Evolutionary conservation across 2,797 vertebrate genomes (phyloP), one percentile per base, ranked within the genome.

Genomic region (Chloroceryle amazona): DNA sequence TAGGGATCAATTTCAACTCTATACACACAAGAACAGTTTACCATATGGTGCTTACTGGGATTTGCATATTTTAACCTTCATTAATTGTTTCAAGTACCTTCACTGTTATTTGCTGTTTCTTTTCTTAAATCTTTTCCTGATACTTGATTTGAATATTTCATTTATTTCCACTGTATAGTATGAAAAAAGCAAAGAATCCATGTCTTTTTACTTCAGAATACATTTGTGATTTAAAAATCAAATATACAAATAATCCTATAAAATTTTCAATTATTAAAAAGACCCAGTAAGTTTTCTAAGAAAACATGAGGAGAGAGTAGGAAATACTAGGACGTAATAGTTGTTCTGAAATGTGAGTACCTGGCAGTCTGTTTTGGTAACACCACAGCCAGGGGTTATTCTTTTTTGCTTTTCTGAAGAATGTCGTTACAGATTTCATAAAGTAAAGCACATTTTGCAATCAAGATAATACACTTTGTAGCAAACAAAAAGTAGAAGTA

Each of bases 1-100:
- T 44, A 63, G 70, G 70, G 78, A 95, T 49, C 29, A 52, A 44
- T 96, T 97, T 96, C 72, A 96, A 76, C 79, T 96, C 80, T 94
- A 37, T 92, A 65, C 16, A 51, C 42, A 65, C 58, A 94, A 94
- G 80, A 70, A 67, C 89, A 95, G 57, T 95, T 96, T 95, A 79
- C 79, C 90, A 95, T 96, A 97, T 96, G 80, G 65, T 90, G 37
- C 68, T 93, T 94, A 51, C 62, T 18, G 23, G 54, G 54, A 75
- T 96, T 75, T 96, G 72, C 66, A 83, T 97, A 89, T 95, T 97
- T 97, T 96, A 95, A 89, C 89, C 76, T 96, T 97, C 78, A 93
- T 96, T 97, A 95, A 90, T 97, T 96, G 67, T 95, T 97, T 95
- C 92, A 94, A 86, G 42, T 93, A 58, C 70, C 63, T 85, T 94